These are phyloP conservation scores for Drosophila ananassae DNA, from an alignment of 1,140 invertebrate species.

Conservation along the genomic window DNA sequence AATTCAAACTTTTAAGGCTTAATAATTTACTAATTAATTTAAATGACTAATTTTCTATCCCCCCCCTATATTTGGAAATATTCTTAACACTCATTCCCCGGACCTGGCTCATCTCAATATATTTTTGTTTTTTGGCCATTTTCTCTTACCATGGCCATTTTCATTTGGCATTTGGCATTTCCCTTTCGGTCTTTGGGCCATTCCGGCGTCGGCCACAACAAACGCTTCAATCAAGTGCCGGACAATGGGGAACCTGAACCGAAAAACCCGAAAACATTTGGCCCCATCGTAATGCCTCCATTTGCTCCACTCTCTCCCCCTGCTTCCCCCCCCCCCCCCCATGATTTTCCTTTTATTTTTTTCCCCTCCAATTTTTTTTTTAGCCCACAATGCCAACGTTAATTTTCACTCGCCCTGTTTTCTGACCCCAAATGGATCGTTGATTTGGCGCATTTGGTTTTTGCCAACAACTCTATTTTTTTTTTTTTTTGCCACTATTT, in stretches of 20 bases:
- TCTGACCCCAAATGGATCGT: constrained; percentile 26
- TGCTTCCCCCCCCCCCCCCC: background rate
- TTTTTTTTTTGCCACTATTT: background rate
- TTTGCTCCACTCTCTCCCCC: background rate
- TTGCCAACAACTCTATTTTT: background rate
- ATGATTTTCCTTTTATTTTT: background rate
- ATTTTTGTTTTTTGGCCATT: background rate
- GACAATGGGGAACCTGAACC: constrained; percentile 28
- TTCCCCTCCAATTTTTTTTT: background rate
- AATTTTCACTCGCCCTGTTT: constrained; percentile 29
- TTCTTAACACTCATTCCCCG: no score
- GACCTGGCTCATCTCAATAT: no score
- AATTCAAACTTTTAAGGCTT: no score
- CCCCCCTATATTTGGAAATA: no score
- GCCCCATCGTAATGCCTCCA: constrained; percentile 1
- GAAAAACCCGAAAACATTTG: constrained; percentile 31
- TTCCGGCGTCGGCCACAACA: constrained; percentile 30
- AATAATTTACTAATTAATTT: no score
- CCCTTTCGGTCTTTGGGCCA: constrained; percentile 6
- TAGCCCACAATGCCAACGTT: constrained; percentile 36
- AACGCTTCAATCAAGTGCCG: constrained; percentile 43
- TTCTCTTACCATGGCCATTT: background rate
- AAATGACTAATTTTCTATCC: no score
- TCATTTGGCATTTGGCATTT: constrained; percentile 12
- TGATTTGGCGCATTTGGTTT: constrained; percentile 20